These are phyloP conservation scores for Monochamus saltuarius DNA, from an alignment of 1,140 invertebrate species.

Conservation along the genomic window DNA sequence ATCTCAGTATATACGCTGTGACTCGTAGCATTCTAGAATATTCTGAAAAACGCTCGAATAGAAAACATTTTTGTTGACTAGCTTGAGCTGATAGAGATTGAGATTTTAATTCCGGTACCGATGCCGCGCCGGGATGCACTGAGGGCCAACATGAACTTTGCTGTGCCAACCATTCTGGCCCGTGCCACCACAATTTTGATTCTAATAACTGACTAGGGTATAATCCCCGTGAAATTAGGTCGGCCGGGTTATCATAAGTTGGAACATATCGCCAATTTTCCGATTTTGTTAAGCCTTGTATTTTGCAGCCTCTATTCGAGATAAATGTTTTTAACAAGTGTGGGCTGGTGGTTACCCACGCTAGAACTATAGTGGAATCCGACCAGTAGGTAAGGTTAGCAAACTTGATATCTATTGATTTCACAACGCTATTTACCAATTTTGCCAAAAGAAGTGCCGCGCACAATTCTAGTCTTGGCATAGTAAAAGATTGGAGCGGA, in stretches of 20 bases:
- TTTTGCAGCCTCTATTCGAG: slow-evolving; percentile 6
- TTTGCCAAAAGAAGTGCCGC: slow-evolving; percentile 26
- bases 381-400: neutral
- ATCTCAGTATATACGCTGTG: too few relatives aligned
- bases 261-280: neutral
- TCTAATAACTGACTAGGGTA: neutral
- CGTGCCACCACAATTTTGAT: slow-evolving; percentile 6
- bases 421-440: slow-evolving; percentile 30
- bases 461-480: slow-evolving; percentile 16
- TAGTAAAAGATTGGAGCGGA: slow-evolving; percentile 4
- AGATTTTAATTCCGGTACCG: too few relatives aligned
- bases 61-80: too few relatives aligned
- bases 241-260: slow-evolving; percentile 14
- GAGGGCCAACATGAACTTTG: too few relatives aligned
- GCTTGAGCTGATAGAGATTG: too few relatives aligned
- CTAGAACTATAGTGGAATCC: slow-evolving; percentile 9
- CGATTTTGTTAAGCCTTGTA: neutral
- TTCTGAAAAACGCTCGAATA: too few relatives aligned
- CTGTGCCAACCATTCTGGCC: neutral
- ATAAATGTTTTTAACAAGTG: slow-evolving; percentile 6
- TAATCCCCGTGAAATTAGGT: slow-evolving; percentile 5
- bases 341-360: neutral
- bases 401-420: slow-evolving; percentile 15
- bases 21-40: too few relatives aligned
- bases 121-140: too few relatives aligned